A percentile compares a stretch with the other conserved stretches of the same genome.
These are phyloP conservation scores for Lichenostomus cassidix DNA, from an alignment of 2,113 vertebrate genomes.

Conservation along the genomic window DNA sequence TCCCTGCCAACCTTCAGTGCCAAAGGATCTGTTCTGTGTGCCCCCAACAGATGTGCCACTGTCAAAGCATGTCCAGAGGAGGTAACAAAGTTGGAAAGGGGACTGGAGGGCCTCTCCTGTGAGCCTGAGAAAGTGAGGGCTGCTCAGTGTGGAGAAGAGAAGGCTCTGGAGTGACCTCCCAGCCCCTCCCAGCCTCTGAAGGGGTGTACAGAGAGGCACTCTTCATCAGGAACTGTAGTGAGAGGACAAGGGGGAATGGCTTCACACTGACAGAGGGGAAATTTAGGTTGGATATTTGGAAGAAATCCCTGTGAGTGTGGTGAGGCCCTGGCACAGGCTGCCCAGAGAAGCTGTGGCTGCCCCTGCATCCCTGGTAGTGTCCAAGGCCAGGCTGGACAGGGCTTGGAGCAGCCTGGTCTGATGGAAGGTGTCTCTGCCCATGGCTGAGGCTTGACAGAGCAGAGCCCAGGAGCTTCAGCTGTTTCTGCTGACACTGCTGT, in stretches of 20 bases:
- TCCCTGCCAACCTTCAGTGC: not conserved
- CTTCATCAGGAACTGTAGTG: not conserved
- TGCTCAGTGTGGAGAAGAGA: not conserved
- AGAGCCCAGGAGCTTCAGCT: not conserved
- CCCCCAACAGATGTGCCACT: rapidly evolving
- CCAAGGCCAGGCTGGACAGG: not conserved
- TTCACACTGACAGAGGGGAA: not conserved
- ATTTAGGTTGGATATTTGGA: not conserved
- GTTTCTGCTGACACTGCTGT: not conserved
- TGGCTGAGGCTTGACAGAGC: not conserved
- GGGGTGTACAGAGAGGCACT: not conserved
- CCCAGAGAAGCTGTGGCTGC: not conserved
- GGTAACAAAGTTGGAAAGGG: not conserved
- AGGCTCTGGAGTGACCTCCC: not conserved
- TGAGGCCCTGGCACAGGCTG: rapidly evolving
- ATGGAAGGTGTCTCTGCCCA: not conserved
- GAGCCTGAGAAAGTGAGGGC: not conserved
- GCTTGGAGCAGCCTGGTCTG: not conserved
- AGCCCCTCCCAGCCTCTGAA: not conserved
- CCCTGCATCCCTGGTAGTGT: not conserved
- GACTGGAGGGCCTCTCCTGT: not conserved
- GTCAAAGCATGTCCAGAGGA: not conserved
- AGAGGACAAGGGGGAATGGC: not conserved
- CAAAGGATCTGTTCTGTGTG: not conserved
- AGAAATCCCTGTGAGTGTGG: not conserved